phyloP scores from a whole-genome alignment of 1,140 invertebrate species.

The Oncopodura yosiiana region DNA sequence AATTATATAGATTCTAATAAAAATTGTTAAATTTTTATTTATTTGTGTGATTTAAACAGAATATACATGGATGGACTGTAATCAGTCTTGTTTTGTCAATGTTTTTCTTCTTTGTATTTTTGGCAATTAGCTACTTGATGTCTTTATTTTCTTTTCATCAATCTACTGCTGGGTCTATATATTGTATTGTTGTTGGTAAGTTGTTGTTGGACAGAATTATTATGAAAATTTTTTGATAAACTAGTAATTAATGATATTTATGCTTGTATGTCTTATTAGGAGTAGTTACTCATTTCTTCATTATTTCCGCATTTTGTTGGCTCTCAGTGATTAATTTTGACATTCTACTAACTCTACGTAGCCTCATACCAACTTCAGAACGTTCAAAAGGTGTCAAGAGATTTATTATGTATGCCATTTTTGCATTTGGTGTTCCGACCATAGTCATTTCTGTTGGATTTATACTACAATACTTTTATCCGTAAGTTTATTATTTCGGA shows the following conservation, averaged over 20 bases:
- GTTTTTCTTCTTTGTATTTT: constrained; percentile 16
- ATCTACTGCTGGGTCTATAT: background rate
- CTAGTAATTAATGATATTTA: too few relatives aligned
- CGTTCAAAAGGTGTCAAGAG: constrained; percentile 4
- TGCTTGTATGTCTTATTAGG: background rate
- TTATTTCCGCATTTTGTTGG: constrained; percentile 15
- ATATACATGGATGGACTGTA: constrained; percentile 31
- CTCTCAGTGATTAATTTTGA: constrained; percentile 18
- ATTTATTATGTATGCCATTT: background rate
- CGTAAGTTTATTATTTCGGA: constrained; percentile 17
- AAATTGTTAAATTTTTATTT: constrained; percentile 23
- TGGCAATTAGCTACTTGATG: background rate
- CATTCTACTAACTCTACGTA: constrained; percentile 14
- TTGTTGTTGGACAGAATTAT: too few relatives aligned
- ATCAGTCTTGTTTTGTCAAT: constrained; percentile 21
- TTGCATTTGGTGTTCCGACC: constrained; percentile 2
- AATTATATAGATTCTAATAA: constrained; percentile 22
- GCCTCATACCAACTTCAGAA: background rate
- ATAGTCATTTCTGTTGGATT: constrained; percentile 1
- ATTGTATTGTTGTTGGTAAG: constrained; percentile 4
- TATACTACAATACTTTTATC: constrained; percentile 17
- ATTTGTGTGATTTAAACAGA: constrained; percentile 28
- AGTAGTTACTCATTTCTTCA: constrained; percentile 15
- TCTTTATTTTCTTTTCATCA: too few relatives aligned
- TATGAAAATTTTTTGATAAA: too few relatives aligned